These are phyloP conservation scores for Corella eumyota DNA, from an alignment of 23 tunicate genomes.

Conservation along the genomic window DNA sequence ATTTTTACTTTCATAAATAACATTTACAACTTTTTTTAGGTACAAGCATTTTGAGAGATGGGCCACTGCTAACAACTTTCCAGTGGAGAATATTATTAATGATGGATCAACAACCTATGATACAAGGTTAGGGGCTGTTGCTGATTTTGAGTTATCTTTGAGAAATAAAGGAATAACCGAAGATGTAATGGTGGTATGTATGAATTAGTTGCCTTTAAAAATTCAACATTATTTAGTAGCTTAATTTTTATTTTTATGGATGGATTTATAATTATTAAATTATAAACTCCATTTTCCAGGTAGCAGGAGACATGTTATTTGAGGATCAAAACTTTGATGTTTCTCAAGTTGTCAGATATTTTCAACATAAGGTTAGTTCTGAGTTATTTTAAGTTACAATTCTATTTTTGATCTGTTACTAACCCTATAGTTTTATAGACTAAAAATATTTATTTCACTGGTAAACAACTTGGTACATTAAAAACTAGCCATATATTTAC, in stretches of 20 bases:
- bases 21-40: background rate
- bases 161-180: slow-evolving; percentile 55
- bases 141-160: slow-evolving; percentile 77
- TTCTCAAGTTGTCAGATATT: slow-evolving; percentile 73
- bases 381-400: too few species aligned
- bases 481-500: background rate
- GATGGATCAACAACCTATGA: slow-evolving; percentile 81
- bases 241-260: too few species aligned
- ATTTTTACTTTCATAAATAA: too few species aligned
- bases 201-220: background rate
- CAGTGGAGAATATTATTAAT: slow-evolving; percentile 87
- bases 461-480: too few species aligned
- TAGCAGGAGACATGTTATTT: slow-evolving; percentile 95
- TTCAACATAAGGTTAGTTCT: slow-evolving; percentile 42
- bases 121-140: slow-evolving; percentile 76
- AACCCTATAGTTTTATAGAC: background rate
- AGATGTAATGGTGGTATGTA: slow-evolving; percentile 67
- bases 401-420: background rate
- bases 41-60: slow-evolving; percentile 89
- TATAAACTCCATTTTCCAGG: slow-evolving; percentile 3
- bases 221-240: too few species aligned
- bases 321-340: slow-evolving; percentile 93
- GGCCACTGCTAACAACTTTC: slow-evolving; percentile 99
- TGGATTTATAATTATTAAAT: too few species aligned
- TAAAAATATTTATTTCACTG: too few species aligned